Conservation (phyloP, 2,113 vertebrate genomes). For the Beaufortia kweichowensis region DNA sequence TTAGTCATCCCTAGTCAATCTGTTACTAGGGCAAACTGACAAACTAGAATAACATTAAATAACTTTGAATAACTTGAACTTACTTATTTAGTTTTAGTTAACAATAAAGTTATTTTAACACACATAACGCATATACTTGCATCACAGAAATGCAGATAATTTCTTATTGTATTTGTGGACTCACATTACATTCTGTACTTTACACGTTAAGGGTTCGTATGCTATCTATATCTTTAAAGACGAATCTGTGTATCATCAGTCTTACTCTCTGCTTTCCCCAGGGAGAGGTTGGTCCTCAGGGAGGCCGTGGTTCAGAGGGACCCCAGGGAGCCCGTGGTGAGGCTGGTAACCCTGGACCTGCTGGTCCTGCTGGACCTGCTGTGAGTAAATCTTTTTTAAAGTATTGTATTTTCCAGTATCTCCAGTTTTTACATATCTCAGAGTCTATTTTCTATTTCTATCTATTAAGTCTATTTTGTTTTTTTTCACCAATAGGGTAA, state of each 20-base stretch:
- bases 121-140: no score
- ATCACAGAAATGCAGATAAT: not conserved
- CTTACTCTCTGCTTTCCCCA: conserved; percentile 55
- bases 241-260: not conserved
- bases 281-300: conserved; percentile 92
- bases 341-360: conserved; percentile 89
- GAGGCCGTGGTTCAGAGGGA: conserved; percentile 88
- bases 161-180: not conserved
- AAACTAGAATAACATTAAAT: no score
- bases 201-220: not conserved
- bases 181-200: not conserved
- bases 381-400: conserved; percentile 75
- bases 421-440: not conserved
- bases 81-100: no score
- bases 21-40: not conserved
- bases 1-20: not conserved
- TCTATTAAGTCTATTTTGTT: not conserved
- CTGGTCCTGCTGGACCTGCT: conserved; percentile 87
- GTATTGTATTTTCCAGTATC: not conserved
- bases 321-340: conserved; percentile 91
- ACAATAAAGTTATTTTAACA: no score
- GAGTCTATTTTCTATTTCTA: no score
- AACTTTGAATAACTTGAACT: no score
- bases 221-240: not conserved
- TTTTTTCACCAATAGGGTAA: conserved; percentile 78